Conservation (phyloP, 2,797 vertebrate species). For the Spinus olivaceus region DNA sequence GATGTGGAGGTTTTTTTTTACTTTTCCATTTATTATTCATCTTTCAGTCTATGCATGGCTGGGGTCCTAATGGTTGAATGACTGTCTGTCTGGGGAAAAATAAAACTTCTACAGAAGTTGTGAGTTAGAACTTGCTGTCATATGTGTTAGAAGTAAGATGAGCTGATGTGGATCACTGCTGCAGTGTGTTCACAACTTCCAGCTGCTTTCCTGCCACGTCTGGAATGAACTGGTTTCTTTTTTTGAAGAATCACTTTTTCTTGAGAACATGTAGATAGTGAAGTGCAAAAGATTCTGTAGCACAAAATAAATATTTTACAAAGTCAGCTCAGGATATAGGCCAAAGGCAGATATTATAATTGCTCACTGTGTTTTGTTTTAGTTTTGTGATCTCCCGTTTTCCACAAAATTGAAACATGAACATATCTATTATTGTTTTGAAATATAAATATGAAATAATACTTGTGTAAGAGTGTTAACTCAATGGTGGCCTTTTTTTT, state of each 20-base stretch:
- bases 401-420: neutral
- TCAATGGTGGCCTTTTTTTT: neutral
- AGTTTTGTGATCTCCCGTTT: neutral
- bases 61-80: neutral
- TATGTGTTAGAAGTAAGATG: neutral
- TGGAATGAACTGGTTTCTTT: neutral
- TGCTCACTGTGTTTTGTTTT: neutral
- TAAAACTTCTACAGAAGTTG: neutral
- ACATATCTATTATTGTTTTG: neutral
- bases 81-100: neutral
- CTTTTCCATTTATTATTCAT: neutral
- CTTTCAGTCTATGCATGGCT: neutral
- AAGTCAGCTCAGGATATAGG: neutral
- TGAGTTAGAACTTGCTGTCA: neutral
- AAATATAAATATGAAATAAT: neutral
- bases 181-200: neutral
- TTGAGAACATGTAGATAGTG: neutral
- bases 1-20: fast-evolving
- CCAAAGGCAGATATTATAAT: neutral
- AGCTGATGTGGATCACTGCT: neutral
- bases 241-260: neutral
- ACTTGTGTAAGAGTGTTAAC: neutral
- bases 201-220: neutral
- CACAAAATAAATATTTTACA: neutral
- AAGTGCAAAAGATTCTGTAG: neutral